phyloP scores from a whole-genome alignment of 2,888 invertebrate genomes.

The Drosophila austrosaltans region DNA sequence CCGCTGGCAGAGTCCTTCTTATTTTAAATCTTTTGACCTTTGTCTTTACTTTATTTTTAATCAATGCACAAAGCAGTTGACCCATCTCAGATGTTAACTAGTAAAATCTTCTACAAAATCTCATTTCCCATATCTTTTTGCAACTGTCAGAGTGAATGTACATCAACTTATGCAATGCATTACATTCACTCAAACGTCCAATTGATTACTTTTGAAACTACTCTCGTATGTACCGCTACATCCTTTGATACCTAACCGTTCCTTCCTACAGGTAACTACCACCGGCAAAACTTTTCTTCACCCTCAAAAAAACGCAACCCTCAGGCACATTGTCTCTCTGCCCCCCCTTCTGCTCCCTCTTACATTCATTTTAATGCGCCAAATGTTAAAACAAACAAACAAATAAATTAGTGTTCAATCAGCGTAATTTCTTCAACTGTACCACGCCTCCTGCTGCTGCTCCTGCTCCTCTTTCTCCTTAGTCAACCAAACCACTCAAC shows the following conservation, averaged over 20 bases:
- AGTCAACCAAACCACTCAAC: background rate
- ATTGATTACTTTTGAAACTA: background rate
- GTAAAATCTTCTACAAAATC: too few relatives aligned
- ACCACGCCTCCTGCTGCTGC: slow-evolving; percentile 30
- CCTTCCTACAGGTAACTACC: background rate
- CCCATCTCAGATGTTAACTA: too few relatives aligned
- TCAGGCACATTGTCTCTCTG: slow-evolving; percentile 23
- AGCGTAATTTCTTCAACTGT: slow-evolving; percentile 72
- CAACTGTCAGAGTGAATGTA: slow-evolving; percentile 30
- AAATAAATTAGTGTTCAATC: slow-evolving; percentile 79
- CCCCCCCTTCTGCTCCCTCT: slow-evolving; percentile 26
- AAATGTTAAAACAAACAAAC: slow-evolving; percentile 74
- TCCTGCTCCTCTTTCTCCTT: background rate
- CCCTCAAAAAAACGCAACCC: background rate
- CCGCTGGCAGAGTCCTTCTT: too few relatives aligned
- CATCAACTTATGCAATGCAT: slow-evolving; percentile 45
- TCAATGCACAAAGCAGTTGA: too few relatives aligned
- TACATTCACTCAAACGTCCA: slow-evolving; percentile 28
- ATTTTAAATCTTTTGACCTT: too few relatives aligned
- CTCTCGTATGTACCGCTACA: background rate
- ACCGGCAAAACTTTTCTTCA: slow-evolving; percentile 58
- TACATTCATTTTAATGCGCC: slow-evolving; percentile 51
- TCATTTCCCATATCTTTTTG: too few relatives aligned
- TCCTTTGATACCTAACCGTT: background rate
- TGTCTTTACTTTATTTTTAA: too few relatives aligned